Percentiles rank a stretch among this genome's conserved stretches.
phyloP scores from a whole-genome alignment of 2,113 vertebrate species.

The Copsychus sechellarum region DNA sequence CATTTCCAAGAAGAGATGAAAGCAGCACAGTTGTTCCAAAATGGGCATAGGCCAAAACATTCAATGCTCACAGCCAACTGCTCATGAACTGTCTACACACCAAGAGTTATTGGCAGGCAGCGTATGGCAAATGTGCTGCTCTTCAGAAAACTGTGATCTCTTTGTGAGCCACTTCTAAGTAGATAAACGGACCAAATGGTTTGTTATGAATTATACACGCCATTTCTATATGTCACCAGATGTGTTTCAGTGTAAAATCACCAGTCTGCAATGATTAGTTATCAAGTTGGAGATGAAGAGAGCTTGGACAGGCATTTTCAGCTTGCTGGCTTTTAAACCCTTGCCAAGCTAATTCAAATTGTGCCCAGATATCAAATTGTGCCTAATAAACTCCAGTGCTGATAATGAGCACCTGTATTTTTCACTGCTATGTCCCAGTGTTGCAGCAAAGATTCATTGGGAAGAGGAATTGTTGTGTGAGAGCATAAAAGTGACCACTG shows the following conservation, averaged over 20 bases:
- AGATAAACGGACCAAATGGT: constrained; percentile 19
- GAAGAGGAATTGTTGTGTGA: neutral
- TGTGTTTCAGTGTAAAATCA: constrained; percentile 47
- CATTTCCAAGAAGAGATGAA: constrained; percentile 35
- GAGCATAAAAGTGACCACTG: neutral
- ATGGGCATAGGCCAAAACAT: constrained; percentile 49
- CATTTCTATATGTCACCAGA: constrained; percentile 26
- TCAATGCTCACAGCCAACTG: constrained; percentile 9
- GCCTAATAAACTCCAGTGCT: neutral
- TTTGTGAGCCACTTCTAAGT: constrained; percentile 22
- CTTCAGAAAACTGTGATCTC: constrained; percentile 42
- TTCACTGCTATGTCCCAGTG: neutral
- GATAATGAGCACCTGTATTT: constrained; percentile 10
- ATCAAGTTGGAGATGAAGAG: neutral
- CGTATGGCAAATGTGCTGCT: constrained; percentile 30
- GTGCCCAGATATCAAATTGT: neutral
- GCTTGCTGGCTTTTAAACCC: neutral
- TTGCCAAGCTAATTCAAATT: constrained; percentile 15
- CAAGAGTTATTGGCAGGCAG: constrained; percentile 36
- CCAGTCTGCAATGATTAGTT: neutral
- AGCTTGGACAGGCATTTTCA: neutral
- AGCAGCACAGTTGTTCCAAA: constrained; percentile 10
- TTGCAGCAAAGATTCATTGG: neutral
- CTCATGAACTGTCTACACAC: constrained; percentile 41
- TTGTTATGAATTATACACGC: neutral